phyloP scores from a whole-genome alignment of 1,140 invertebrate genomes.

The Acromyrmex heyeri region DNA sequence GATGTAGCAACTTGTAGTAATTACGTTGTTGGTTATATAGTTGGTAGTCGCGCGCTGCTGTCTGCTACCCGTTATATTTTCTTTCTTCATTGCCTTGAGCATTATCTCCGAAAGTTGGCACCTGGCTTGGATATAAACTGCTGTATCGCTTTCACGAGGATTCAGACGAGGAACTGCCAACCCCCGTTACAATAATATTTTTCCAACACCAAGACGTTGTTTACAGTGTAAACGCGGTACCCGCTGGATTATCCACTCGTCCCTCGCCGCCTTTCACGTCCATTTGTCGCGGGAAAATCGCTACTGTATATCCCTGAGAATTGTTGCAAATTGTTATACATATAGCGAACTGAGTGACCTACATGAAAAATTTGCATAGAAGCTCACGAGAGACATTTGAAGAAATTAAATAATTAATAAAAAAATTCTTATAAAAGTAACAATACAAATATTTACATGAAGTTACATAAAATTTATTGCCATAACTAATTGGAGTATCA shows the following conservation, averaged over 20 bases:
- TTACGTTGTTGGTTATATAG: constrained; percentile 33
- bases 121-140: constrained; percentile 71
- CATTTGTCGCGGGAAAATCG: constrained; percentile 56
- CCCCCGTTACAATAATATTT: constrained; percentile 79
- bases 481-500: not conserved
- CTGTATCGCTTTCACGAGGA: constrained; percentile 73
- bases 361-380: not conserved
- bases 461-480: not conserved
- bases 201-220: constrained; percentile 75
- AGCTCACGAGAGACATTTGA: not conserved
- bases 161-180: constrained; percentile 39
- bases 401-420: not conserved
- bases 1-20: constrained; percentile 48
- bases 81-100: constrained; percentile 71
- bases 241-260: constrained; percentile 70
- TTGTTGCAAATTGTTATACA: constrained; percentile 41
- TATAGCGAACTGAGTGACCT: not conserved
- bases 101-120: constrained; percentile 73
- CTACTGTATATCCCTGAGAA: constrained; percentile 30
- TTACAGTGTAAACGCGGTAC: constrained; percentile 71
- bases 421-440: not conserved
- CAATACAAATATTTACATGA: not conserved
- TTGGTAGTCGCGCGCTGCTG: not conserved
- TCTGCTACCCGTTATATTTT: constrained; percentile 63
- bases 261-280: constrained; percentile 46